phyloP scores from a whole-genome alignment of 2,113 vertebrate species.

The Ceratotherium simum region DNA sequence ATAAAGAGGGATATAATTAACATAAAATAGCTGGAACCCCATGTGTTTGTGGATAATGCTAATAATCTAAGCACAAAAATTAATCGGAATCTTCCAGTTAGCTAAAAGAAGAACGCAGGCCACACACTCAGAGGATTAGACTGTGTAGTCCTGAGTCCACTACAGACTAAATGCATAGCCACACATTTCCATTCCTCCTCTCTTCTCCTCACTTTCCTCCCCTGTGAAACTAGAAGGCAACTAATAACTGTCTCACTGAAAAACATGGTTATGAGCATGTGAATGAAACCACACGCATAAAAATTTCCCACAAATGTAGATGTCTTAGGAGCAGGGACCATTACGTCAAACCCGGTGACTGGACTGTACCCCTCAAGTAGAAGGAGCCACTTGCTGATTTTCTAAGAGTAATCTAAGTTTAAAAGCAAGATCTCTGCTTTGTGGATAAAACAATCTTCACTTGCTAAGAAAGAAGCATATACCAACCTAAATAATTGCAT shows the following conservation, averaged over 20 bases:
- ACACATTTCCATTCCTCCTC: not conserved
- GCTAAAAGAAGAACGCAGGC: not conserved
- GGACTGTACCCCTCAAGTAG: not conserved
- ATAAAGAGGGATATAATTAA: not conserved
- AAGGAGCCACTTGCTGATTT: not conserved
- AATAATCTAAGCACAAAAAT: not conserved
- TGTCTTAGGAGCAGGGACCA: not conserved
- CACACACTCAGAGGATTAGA: not conserved
- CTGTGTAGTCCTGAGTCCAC: accelerated
- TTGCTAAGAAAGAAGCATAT: slow-evolving; percentile 40
- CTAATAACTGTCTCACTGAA: not conserved
- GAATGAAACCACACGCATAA: not conserved
- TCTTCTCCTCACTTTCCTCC: not conserved
- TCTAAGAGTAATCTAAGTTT: not conserved
- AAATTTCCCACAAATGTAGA: not conserved
- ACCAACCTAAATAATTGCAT: not conserved
- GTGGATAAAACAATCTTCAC: not conserved
- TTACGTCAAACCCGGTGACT: not conserved
- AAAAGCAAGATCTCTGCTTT: not conserved
- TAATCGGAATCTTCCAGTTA: not conserved
- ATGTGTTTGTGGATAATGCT: not conserved
- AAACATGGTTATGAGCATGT: not conserved
- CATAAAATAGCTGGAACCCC: not conserved
- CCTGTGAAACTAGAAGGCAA: not conserved
- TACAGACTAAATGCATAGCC: accelerated